phyloP scores from a whole-genome alignment of 2,113 vertebrate species.

The Symphodus melops region DNA sequence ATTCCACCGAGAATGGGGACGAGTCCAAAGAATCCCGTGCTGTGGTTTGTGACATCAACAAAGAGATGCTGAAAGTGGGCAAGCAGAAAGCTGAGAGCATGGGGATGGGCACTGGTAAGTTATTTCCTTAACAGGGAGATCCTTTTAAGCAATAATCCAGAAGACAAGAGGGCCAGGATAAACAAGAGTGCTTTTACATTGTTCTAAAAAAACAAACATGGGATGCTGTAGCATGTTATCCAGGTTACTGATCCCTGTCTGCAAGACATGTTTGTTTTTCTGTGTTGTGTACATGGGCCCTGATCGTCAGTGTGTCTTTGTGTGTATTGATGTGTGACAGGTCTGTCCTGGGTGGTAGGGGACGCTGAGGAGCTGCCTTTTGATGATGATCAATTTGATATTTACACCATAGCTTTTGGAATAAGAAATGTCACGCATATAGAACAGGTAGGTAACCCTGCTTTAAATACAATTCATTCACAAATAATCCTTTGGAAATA shows the following conservation, averaged over 20 bases:
- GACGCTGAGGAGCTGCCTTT: constrained; percentile 97
- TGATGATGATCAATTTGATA: constrained; percentile 91
- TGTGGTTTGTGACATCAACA: constrained; percentile 96
- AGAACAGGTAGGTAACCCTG: constrained; percentile 69
- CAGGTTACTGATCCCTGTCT: too few relatives aligned
- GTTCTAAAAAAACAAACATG: too few relatives aligned
- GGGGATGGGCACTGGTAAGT: constrained; percentile 85
- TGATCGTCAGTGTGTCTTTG: not conserved
- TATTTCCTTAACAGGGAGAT: not conserved
- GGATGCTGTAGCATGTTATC: too few relatives aligned
- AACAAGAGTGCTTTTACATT: too few relatives aligned
- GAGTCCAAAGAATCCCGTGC: constrained; percentile 77
- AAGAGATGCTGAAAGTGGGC: constrained; percentile 95
- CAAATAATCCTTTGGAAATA: not conserved
- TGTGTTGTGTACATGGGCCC: not conserved
- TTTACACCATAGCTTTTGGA: constrained; percentile 96
- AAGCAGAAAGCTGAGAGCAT: constrained; percentile 84
- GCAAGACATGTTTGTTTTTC: too few relatives aligned
- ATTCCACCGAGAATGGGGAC: constrained; percentile 69
- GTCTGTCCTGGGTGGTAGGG: constrained; percentile 93
- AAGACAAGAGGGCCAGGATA: too few relatives aligned
- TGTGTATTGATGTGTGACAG: constrained; percentile 75
- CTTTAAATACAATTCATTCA: not conserved
- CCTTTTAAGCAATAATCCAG: too few relatives aligned
- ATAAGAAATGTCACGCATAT: constrained; percentile 96